Conservation (phyloP, 2,888 invertebrate genomes). For the Autographa pulchrina region DNA sequence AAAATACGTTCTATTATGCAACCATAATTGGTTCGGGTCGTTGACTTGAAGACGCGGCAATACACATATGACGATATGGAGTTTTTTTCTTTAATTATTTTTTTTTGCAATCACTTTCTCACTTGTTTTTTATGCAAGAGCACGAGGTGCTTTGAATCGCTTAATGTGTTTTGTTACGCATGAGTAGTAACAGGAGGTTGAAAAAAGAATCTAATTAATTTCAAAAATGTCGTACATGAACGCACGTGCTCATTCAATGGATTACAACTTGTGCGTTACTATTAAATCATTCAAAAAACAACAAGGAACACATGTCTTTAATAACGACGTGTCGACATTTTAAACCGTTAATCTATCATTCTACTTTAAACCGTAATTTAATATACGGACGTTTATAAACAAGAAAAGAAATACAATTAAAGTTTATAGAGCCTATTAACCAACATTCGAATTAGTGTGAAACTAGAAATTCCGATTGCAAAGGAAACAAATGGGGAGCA, state of each 20-base stretch:
- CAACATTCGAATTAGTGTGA: conserved; percentile 20
- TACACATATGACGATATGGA: conserved; percentile 72
- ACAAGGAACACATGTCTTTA: conserved; percentile 32
- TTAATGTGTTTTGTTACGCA: conserved; percentile 73
- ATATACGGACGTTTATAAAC: conserved; percentile 17
- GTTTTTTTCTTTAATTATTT: conserved; percentile 61
- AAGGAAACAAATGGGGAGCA: conserved; percentile 34
- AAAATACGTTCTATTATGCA: conserved; percentile 78
- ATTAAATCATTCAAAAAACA: conserved; percentile 30
- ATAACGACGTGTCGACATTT: conserved; percentile 26
- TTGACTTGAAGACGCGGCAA: conserved; percentile 75
- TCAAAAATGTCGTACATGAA: conserved; percentile 55
- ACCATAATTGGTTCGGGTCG: conserved; percentile 84
- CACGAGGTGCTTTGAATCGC: conserved; percentile 64
- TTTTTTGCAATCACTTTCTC: conserved; percentile 79
- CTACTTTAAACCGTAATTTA: conserved; percentile 20
- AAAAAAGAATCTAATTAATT: conserved; percentile 64
- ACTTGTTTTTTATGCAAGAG: conserved; percentile 65
- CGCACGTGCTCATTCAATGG: conserved; percentile 46
- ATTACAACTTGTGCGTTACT: conserved; percentile 27
- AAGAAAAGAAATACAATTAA: conserved; percentile 10
- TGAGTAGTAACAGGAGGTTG: conserved; percentile 63
- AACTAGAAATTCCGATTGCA: conserved; percentile 24
- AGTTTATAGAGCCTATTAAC: conserved; percentile 7
- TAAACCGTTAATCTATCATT: conserved; percentile 22